phyloP scores from a whole-genome alignment of 2,888 invertebrate genomes.

The Cataglyphis albicans region DNA sequence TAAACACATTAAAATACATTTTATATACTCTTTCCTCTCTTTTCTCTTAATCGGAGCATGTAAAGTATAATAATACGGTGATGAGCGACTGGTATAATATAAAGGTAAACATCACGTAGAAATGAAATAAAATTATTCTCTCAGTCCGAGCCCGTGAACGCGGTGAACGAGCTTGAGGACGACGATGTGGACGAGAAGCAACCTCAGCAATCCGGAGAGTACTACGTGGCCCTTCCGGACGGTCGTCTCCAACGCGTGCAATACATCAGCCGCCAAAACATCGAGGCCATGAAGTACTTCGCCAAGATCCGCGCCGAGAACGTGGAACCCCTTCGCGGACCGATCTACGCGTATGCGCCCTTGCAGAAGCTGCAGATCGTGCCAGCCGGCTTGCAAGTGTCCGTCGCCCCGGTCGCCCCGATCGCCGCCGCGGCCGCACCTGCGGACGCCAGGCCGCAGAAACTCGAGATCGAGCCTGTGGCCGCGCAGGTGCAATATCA shows the following conservation, averaged over 20 bases:
- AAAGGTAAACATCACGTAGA: not conserved
- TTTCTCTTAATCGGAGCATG: not conserved
- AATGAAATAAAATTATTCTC: not conserved
- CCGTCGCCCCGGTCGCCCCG: slow-evolving; percentile 66
- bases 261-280: slow-evolving; percentile 87
- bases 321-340: slow-evolving; percentile 89
- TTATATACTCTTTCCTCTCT: not conserved
- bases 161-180: slow-evolving; percentile 82
- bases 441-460: slow-evolving; percentile 69
- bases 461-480: slow-evolving; percentile 80
- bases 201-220: slow-evolving; percentile 86
- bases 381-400: slow-evolving; percentile 74
- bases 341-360: slow-evolving; percentile 87
- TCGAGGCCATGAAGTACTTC: slow-evolving; percentile 89
- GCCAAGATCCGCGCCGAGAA: slow-evolving; percentile 89
- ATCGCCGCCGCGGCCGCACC: slow-evolving; percentile 53
- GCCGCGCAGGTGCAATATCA: slow-evolving; percentile 80
- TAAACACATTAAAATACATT: not conserved
- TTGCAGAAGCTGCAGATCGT: slow-evolving; percentile 82
- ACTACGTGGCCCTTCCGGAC: slow-evolving; percentile 89
- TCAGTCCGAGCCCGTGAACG: slow-evolving; percentile 80
- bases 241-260: slow-evolving; percentile 89
- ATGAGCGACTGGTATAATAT: not conserved
- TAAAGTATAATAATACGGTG: not conserved
- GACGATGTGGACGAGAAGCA: slow-evolving; percentile 77